phyloP scores from a whole-genome alignment of 2,113 vertebrate species.

The Amphiprion percula region DNA sequence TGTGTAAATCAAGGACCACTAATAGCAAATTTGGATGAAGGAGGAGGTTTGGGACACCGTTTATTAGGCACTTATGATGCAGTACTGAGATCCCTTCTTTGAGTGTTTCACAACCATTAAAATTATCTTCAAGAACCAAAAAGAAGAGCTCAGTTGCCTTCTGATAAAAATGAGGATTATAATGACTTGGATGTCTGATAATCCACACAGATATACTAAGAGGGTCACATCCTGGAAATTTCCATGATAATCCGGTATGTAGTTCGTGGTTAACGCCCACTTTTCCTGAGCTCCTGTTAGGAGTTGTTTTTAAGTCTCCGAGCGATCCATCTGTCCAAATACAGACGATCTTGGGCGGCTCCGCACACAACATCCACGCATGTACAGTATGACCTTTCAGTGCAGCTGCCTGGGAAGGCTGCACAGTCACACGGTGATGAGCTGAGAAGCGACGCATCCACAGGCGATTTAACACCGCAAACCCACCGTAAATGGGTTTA shows the following conservation, averaged over 20 bases:
- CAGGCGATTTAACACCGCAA: background rate
- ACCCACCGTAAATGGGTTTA: conserved; percentile 74
- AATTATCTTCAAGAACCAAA: too few species aligned
- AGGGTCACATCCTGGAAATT: background rate
- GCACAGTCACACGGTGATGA: background rate
- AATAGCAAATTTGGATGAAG: too few species aligned
- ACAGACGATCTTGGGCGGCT: conserved; percentile 47
- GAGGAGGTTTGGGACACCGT: too few species aligned
- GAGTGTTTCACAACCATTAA: too few species aligned
- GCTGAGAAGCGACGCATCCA: background rate
- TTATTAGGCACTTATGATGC: too few species aligned
- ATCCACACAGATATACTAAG: too few species aligned
- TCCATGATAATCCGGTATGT: background rate
- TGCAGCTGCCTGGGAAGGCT: conserved; percentile 51
- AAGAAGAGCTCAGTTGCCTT: too few species aligned
- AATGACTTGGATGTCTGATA: too few species aligned
- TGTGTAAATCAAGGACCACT: too few species aligned
- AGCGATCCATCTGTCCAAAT: fast-evolving
- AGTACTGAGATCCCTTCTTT: too few species aligned
- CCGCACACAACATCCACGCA: conserved; percentile 43
- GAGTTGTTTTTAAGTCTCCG: background rate
- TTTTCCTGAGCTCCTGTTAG: background rate
- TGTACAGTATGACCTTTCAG: conserved; percentile 43
- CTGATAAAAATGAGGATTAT: too few species aligned
- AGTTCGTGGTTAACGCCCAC: background rate